phyloP scores from a whole-genome alignment of 2,888 invertebrate species.

The Tinea pellionella region DNA sequence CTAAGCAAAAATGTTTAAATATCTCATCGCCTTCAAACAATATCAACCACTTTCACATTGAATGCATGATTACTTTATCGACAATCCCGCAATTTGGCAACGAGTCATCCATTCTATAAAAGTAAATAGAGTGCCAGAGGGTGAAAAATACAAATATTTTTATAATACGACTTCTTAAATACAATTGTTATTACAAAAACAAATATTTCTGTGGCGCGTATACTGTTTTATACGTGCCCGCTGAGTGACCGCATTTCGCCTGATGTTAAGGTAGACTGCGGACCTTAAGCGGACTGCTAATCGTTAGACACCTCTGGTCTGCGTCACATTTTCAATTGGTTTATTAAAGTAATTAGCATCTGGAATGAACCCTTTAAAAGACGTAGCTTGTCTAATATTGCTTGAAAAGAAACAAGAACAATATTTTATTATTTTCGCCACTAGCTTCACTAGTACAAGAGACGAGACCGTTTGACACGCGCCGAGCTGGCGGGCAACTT shows the following conservation, averaged over 20 bases:
- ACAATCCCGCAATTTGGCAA: slow-evolving; percentile 8
- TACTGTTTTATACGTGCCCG: too few relatives aligned
- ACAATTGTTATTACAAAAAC: too few relatives aligned
- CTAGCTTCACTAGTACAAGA: neutral
- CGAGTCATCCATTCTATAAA: neutral
- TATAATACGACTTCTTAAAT: too few relatives aligned
- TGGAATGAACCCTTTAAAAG: too few relatives aligned
- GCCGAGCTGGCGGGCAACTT: slow-evolving; percentile 10
- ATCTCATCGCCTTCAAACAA: neutral
- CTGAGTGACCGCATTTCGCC: too few relatives aligned
- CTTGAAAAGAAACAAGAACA: neutral
- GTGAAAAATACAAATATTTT: neutral
- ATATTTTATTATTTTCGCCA: neutral
- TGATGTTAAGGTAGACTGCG: too few relatives aligned
- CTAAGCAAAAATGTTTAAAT: neutral
- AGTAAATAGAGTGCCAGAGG: neutral
- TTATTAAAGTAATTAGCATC: too few relatives aligned
- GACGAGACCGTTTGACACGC: slow-evolving; percentile 5
- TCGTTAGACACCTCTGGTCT: too few relatives aligned
- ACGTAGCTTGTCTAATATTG: too few relatives aligned
- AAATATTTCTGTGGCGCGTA: too few relatives aligned
- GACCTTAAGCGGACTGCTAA: too few relatives aligned
- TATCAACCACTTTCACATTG: neutral
- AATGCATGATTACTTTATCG: neutral
- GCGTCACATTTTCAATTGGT: too few relatives aligned